Evolutionary conservation across 1,140 invertebrate species (phyloP).

Genomic region (Metaphire vulgaris): DNA sequence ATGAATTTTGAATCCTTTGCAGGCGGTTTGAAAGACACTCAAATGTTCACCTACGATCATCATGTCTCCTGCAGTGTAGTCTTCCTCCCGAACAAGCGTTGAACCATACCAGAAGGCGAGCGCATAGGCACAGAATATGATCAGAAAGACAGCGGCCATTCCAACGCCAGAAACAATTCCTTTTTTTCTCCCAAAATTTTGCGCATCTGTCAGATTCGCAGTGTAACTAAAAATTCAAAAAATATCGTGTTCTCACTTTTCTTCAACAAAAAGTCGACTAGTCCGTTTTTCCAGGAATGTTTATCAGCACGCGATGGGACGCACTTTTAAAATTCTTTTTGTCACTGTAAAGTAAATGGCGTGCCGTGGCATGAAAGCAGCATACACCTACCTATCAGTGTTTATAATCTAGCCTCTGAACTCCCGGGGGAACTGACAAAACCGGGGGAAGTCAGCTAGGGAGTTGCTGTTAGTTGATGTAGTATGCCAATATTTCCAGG

Average conservation of each 20-base stretch:
- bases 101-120: slow-evolving; percentile 55
- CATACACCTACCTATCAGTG: too few relatives aligned
- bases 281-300: background rate
- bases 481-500: too few relatives aligned
- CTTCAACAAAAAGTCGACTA: background rate
- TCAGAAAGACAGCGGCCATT: slow-evolving; percentile 58
- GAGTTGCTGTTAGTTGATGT: too few relatives aligned
- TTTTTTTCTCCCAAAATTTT: slow-evolving; percentile 63
- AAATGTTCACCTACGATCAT: slow-evolving; percentile 50
- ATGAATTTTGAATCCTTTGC: too few relatives aligned
- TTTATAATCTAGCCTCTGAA: too few relatives aligned
- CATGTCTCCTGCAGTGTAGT: slow-evolving; percentile 35
- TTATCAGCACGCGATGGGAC: slow-evolving; percentile 31
- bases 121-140: slow-evolving; percentile 52
- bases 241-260: slow-evolving; percentile 3
- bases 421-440: too few relatives aligned
- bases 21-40: too few relatives aligned
- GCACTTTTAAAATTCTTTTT: too few relatives aligned
- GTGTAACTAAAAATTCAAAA: slow-evolving; percentile 51
- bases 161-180: slow-evolving; percentile 63
- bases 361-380: too few relatives aligned
- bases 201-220: slow-evolving; percentile 59
- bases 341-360: too few relatives aligned
- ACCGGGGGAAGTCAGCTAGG: too few relatives aligned
- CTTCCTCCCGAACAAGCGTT: background rate